Base-by-base conservation (phyloP, 2,888 invertebrate species). In the Oasisia sp. region DNA sequence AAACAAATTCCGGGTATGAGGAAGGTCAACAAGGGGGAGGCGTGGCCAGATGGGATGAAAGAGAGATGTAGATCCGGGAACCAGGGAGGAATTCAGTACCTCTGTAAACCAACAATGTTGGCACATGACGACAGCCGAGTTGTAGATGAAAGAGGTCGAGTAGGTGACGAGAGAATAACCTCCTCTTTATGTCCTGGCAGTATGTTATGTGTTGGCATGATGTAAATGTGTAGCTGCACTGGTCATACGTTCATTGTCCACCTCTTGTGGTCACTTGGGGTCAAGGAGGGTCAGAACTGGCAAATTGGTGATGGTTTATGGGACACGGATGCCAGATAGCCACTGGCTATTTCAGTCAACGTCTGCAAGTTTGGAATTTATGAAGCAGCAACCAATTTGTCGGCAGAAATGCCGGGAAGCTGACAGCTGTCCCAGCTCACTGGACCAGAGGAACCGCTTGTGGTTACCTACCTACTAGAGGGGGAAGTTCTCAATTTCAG, bases 311-410 rank as follows among this genome's bases (percentile, higher is more conserved):
- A 74, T 74, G 74, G 74, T 74, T 74, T 74, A 74, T 74, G 74
- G 27, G 74, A 74, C 19, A 1, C 7, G 0, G 14, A 19, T 19
- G 74, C 74, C 74, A 74, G 74, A 74, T 74, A 74, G 74, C 74
- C 74, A 74, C 74, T 74, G 74, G 74, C 74, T 74, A 74, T 74
- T 74, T 74, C 27, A 7, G 74, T 74, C 74, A 74, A 19, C 2
- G 74, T 74, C 74, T 74, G 74, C 27, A 74, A 74, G 74, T 74
- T 74, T 74, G 74, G 74, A 74, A 74, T 74, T 74, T 74, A 74
- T 74, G 74, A 74, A 74, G 74, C 74, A 74, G 74, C n/a, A 74
- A 74, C 74, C 74, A 74, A 74, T 74, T 74, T 74, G 74, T 74
- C 74, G 74, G 74, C 74, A 74, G 74, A 74, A 74, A 74, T 74